A percentile compares a stretch with the other conserved stretches of the same genome.
Conservation (phyloP, 1,140 invertebrate species). For the Meloidogyne floridensis region DNA sequence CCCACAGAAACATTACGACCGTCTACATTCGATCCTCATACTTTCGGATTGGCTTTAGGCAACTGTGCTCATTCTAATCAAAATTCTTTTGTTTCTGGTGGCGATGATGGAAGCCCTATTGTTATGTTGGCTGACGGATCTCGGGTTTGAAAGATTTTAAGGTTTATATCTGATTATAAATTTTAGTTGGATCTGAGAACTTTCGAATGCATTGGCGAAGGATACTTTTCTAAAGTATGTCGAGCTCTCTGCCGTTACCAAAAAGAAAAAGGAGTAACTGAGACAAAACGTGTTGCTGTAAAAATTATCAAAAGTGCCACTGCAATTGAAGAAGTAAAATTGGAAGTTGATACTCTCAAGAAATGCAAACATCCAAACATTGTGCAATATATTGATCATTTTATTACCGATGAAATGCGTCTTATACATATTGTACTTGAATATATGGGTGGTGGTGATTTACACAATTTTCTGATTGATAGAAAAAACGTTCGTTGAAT, state of each 20-base stretch:
- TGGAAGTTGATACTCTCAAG: constrained; percentile 22
- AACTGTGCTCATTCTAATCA: not conserved
- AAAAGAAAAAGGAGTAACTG: not conserved
- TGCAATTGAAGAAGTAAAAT: not conserved
- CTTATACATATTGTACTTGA: constrained; percentile 46
- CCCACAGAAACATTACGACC: not conserved
- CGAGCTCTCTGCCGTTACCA: not conserved
- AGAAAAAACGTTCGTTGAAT: constrained; percentile 30
- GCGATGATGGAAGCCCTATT: not conserved
- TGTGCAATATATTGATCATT: constrained; percentile 33
- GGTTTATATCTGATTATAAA: not conserved
- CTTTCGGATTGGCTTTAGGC: not conserved
- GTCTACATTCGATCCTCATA: not conserved
- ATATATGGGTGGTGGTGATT: constrained; percentile 48
- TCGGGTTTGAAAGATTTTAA: not conserved
- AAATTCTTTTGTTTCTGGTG: not conserved
- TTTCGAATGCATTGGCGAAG: not conserved
- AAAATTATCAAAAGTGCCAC: constrained; percentile 11
- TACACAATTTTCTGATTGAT: constrained; percentile 36
- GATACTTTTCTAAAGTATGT: constrained; percentile 14
- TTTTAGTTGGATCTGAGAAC: not conserved
- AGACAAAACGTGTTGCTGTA: constrained; percentile 2
- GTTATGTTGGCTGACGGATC: constrained; percentile 5
- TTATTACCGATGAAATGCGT: constrained; percentile 9
- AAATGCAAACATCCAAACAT: constrained; percentile 39